Evolutionary conservation across 2,113 vertebrate genomes (phyloP).

Genomic region (Rhabdomys dilectus): DNA sequence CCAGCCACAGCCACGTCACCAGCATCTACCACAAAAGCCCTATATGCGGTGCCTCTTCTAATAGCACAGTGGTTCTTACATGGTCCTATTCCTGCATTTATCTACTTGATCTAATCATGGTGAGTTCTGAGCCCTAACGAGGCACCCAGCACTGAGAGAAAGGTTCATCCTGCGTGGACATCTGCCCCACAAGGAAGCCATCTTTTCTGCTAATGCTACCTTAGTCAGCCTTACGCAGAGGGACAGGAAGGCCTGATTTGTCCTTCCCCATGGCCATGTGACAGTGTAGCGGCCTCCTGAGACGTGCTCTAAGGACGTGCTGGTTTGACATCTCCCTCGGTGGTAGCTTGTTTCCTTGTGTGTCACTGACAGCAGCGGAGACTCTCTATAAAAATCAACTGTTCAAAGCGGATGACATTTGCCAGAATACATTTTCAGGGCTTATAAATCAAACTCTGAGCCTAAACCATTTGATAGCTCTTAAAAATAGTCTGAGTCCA

Average conservation of each 20-base stretch:
- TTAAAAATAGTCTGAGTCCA: conserved; percentile 67
- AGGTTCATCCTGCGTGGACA: neutral
- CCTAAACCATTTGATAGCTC: conserved; percentile 67
- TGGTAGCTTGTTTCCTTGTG: neutral
- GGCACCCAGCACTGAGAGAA: neutral
- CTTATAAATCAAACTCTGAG: conserved; percentile 76
- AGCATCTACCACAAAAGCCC: rapidly evolving
- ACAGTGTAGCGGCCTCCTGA: neutral
- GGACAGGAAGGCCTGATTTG: neutral
- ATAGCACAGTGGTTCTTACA: neutral
- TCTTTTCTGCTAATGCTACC: neutral
- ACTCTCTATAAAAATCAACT: conserved; percentile 52
- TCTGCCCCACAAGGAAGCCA: neutral
- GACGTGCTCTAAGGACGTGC: neutral
- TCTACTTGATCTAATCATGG: neutral
- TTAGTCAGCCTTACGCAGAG: neutral
- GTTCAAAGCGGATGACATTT: conserved; percentile 46
- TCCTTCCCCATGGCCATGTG: no score
- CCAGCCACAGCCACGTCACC: neutral
- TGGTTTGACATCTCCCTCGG: neutral
- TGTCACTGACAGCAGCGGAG: neutral
- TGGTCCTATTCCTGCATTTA: neutral
- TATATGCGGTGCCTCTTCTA: neutral
- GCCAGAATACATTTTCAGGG: conserved; percentile 74
- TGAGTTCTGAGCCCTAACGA: neutral